phyloP scores from a whole-genome alignment of 1,140 invertebrate species.

The Telenomus remus region DNA sequence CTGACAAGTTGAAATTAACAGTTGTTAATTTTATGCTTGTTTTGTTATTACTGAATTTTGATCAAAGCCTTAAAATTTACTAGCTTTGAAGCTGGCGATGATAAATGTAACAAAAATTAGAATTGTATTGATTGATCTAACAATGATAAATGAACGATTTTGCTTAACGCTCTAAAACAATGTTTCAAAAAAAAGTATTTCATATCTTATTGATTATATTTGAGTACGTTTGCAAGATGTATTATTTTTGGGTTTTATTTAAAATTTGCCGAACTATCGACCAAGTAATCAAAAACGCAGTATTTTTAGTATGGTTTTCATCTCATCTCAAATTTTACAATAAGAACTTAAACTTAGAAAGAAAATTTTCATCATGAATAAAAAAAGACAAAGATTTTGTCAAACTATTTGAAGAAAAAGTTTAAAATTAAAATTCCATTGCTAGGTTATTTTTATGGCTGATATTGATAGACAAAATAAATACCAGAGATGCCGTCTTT shows the following conservation, averaged over 20 bases:
- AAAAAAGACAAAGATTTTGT: too few relatives aligned
- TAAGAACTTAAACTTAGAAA: too few relatives aligned
- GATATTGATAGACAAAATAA: neutral
- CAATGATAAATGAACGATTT: neutral
- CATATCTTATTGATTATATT: conserved; percentile 5
- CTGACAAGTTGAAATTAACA: too few relatives aligned
- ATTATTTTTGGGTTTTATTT: conserved; percentile 16
- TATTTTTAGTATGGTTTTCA: neutral
- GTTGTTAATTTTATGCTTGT: too few relatives aligned
- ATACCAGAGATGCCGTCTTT: neutral
- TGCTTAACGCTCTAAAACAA: neutral
- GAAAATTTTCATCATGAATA: too few relatives aligned
- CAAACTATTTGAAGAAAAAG: too few relatives aligned
- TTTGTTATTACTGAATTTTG: too few relatives aligned
- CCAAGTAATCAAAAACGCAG: conserved; percentile 9
- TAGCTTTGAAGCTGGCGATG: too few relatives aligned
- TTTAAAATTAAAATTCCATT: neutral
- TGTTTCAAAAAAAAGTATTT: conserved; percentile 14
- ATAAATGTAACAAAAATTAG: too few relatives aligned
- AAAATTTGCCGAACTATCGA: conserved; percentile 17
- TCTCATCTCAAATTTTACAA: too few relatives aligned
- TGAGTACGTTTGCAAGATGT: neutral
- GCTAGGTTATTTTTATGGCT: neutral
- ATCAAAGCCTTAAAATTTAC: too few relatives aligned
- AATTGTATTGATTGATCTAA: neutral